Conservation (phyloP, 2,797 vertebrate species). For the Cossypha polioptera region DNA sequence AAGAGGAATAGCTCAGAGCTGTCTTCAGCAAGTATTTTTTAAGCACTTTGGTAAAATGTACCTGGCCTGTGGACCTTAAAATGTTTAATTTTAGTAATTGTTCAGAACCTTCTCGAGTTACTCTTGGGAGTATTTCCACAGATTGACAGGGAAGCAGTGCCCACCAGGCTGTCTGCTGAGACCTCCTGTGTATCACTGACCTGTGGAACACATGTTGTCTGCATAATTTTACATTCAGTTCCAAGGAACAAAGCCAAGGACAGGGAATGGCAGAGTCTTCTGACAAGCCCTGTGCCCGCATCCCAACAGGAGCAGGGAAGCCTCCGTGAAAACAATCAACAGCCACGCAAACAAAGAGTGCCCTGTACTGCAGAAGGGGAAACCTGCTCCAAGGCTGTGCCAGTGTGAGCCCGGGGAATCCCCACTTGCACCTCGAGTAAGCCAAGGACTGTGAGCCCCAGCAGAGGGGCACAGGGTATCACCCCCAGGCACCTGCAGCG, state of each 20-base stretch:
- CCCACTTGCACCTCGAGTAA: not conserved
- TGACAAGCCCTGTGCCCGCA: not conserved
- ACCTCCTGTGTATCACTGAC: not conserved
- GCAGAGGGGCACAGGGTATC: not conserved
- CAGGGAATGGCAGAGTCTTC: not conserved
- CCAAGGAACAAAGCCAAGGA: not conserved
- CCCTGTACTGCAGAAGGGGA: not conserved
- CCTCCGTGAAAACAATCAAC: accelerated
- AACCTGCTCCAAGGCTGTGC: not conserved
- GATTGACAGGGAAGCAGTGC: not conserved
- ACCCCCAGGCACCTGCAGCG: not conserved
- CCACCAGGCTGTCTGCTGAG: not conserved
- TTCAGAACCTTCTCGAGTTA: not conserved
- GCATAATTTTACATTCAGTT: not conserved
- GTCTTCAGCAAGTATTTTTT: not conserved
- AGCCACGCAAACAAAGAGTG: not conserved
- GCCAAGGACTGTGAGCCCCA: not conserved
- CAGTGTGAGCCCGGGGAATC: not conserved
- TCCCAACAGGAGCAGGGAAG: not conserved
- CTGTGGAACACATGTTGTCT: not conserved
- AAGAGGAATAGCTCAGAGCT: not conserved
- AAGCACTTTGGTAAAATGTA: not conserved
- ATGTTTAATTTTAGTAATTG: not conserved
- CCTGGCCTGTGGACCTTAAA: not conserved
- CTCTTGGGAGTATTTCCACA: not conserved